Conservation (phyloP, 2,888 invertebrate species). For the Cheiracanthium punctorium region DNA sequence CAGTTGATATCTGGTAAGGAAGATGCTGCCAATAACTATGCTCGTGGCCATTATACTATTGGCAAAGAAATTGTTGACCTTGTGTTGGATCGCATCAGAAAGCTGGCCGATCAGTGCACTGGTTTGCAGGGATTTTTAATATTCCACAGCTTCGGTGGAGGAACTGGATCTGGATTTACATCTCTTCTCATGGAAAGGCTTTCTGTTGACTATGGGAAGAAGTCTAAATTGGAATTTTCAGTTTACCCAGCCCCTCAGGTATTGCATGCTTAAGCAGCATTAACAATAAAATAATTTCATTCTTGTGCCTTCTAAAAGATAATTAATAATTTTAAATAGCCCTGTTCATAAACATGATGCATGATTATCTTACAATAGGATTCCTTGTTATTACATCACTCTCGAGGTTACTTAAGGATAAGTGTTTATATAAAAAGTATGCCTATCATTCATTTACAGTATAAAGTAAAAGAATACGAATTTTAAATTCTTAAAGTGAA, state of each 20-base stretch:
- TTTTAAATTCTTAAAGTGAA: no score
- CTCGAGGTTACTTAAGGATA: no score
- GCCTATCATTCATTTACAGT: no score
- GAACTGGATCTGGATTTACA: constrained; percentile 79
- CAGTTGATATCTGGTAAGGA: constrained; percentile 81
- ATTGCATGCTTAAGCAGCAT: no score
- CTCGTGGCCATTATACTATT: constrained; percentile 79
- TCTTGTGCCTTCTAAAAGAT: no score
- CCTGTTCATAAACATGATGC: no score
- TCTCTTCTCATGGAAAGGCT: constrained; percentile 78
- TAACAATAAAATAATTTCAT: no score
- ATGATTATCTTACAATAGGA: no score
- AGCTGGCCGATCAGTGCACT: constrained; percentile 77
- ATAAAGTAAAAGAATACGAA: no score
- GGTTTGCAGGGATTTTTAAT: constrained; percentile 86
- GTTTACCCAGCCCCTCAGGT: constrained; percentile 71
- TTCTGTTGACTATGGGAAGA: constrained; percentile 78
- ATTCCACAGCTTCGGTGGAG: constrained; percentile 87
- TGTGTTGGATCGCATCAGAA: constrained; percentile 73
- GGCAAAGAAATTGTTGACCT: constrained; percentile 75
- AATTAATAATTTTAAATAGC: no score
- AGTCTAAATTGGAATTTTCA: constrained; percentile 77
- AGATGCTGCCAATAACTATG: constrained; percentile 90
- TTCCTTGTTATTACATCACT: no score
- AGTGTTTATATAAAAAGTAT: no score